phyloP scores from a whole-genome alignment of 2,797 vertebrate genomes.

The Acrossocheilus fasciatus region DNA sequence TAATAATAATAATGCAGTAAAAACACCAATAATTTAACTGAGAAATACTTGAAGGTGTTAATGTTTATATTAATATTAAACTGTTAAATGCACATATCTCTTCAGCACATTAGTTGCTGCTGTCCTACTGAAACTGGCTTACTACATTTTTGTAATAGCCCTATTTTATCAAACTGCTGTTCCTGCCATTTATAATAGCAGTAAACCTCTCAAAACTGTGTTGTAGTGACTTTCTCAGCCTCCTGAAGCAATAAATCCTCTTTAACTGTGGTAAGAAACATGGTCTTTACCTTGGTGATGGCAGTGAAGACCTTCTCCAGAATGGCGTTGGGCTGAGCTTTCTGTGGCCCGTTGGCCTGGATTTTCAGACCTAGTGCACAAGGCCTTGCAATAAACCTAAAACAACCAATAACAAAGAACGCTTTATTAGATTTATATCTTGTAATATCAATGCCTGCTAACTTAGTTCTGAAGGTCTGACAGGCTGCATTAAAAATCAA shows the following conservation, averaged over 20 bases:
- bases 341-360: slow-evolving; percentile 93
- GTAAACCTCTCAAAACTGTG: background rate
- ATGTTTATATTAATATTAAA: background rate
- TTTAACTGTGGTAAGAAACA: background rate
- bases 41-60: background rate
- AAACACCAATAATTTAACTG: background rate
- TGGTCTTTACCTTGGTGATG: slow-evolving; percentile 91
- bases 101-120: background rate
- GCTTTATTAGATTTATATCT: slow-evolving; percentile 7
- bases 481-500: slow-evolving; percentile 2
- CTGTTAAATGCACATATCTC: background rate
- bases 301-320: slow-evolving; percentile 99
- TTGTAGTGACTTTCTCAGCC: background rate
- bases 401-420: slow-evolving; percentile 63
- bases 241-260: slow-evolving; percentile 19
- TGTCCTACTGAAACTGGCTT: background rate
- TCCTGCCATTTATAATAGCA: background rate
- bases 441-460: background rate
- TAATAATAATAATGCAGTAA: background rate
- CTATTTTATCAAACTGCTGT: background rate
- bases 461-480: background rate
- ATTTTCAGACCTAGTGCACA: slow-evolving; percentile 98
- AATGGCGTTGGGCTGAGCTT: slow-evolving; percentile 95
- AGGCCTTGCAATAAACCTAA: slow-evolving; percentile 95
- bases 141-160: background rate